Evolutionary conservation across 2,797 vertebrate genomes (phyloP).

Genomic region (Merluccius polli): DNA sequence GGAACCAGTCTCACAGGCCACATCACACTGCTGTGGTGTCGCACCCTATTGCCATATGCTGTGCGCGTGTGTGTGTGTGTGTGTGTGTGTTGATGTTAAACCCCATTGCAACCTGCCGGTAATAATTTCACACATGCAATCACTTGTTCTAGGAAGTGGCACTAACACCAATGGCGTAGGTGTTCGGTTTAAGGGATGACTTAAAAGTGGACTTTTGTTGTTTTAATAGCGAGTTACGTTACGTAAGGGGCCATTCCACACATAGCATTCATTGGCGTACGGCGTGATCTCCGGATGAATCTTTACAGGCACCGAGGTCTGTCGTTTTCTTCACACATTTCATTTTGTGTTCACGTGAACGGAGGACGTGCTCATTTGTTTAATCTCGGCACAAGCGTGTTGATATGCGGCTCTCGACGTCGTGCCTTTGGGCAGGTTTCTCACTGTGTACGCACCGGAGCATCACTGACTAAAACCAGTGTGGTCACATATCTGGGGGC

Average conservation of each 20-base stretch:
- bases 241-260: background rate
- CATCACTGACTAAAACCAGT: conserved; percentile 44
- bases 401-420: background rate
- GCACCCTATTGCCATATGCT: background rate
- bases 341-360: too few species aligned
- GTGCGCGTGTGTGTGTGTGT: background rate
- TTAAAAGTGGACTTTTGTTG: conserved; percentile 29
- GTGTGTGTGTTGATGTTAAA: background rate
- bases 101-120: background rate
- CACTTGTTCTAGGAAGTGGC: background rate
- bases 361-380: background rate
- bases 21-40: conserved; percentile 9
- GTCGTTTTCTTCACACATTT: background rate
- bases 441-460: conserved; percentile 23
- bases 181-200: conserved; percentile 24
- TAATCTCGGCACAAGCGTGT: background rate
- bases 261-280: background rate
- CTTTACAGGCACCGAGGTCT: background rate
- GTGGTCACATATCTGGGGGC: conserved; percentile 48
- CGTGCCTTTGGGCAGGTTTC: background rate
- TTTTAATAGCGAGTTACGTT: conserved; percentile 28
- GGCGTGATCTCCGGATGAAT: background rate
- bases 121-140: conserved; percentile 5
- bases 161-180: background rate
- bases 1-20: conserved; percentile 28